Conservation (phyloP, 2,888 invertebrate genomes). For the Griposia aprilina region DNA sequence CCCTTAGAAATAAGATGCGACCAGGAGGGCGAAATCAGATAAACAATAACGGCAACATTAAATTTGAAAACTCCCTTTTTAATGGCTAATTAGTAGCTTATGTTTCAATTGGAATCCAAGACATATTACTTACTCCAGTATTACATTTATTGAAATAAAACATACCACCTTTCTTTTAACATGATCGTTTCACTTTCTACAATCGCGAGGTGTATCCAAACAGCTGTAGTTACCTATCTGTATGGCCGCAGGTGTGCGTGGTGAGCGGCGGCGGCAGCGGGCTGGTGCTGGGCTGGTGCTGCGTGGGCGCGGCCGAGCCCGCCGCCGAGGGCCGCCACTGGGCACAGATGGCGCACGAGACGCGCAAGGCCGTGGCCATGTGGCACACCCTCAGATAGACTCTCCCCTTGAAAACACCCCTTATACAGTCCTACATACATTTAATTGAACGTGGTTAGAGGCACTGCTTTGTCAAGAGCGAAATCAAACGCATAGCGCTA, state of each 20-base stretch:
- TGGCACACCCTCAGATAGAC: constrained; percentile 96
- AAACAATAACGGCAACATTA: not conserved
- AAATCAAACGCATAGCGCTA: not conserved
- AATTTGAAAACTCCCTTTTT: not conserved
- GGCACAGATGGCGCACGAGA: constrained; percentile 96
- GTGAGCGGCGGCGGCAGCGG: constrained; percentile 85
- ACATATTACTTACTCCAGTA: not conserved
- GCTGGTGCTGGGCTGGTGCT: constrained; percentile 92
- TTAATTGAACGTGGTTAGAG: constrained; percentile 6
- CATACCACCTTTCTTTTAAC: not conserved
- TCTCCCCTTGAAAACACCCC: constrained; percentile 6
- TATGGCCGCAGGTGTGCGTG: constrained; percentile 83
- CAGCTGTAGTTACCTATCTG: not conserved
- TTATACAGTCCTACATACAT: constrained; percentile 2
- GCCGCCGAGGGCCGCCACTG: constrained; percentile 95
- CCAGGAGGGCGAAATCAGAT: not conserved
- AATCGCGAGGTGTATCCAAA: not conserved
- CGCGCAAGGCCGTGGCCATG: constrained; percentile 96
- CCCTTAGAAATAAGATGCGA: no score
- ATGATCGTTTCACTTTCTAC: not conserved
- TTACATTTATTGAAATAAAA: not conserved
- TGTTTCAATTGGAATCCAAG: not conserved
- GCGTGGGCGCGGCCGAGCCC: constrained; percentile 93
- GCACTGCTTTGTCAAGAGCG: not conserved
- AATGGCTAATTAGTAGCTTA: not conserved